These are phyloP conservation scores for Ectemnius lituratus DNA, from an alignment of 2,888 invertebrate genomes.

Conservation along the genomic window DNA sequence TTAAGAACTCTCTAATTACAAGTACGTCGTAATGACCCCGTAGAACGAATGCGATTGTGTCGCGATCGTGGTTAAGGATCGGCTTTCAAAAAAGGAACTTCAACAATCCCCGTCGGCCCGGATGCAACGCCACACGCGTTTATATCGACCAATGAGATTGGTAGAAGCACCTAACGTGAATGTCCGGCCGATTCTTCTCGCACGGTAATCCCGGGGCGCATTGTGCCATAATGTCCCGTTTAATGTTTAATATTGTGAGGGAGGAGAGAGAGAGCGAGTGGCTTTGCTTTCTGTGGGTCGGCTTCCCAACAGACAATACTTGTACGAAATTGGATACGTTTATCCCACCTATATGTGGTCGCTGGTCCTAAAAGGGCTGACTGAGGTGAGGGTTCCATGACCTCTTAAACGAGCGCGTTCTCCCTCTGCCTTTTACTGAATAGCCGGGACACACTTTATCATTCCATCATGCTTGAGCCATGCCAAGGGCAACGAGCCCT, in stretches of 20 bases:
- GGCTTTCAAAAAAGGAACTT: background rate
- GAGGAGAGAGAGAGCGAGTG: no score
- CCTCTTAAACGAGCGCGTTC: conserved; percentile 40
- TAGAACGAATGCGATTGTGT: conserved; percentile 2
- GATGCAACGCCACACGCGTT: background rate
- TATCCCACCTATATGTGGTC: conserved; percentile 44
- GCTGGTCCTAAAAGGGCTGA: conserved; percentile 31
- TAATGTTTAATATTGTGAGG: conserved; percentile 2
- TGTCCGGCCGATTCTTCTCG: background rate
- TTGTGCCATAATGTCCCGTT: conserved; percentile 6
- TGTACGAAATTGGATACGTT: conserved; percentile 58
- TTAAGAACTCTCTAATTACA: background rate
- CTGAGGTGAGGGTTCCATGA: conserved; percentile 49
- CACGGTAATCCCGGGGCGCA: conserved; percentile 4
- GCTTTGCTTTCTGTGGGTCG: conserved; percentile 1
- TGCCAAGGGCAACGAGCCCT: conserved; percentile 21
- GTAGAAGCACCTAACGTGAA: background rate
- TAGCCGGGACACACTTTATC: conserved; percentile 52
- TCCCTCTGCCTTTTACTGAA: conserved; percentile 41
- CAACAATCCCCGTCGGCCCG: background rate
- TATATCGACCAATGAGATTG: background rate
- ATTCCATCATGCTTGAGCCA: conserved; percentile 41
- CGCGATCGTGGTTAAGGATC: background rate
- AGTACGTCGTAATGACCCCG: background rate
- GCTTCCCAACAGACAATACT: conserved; percentile 38